Evolutionary conservation across 2,797 vertebrate species (phyloP).

Genomic region (Labeo calbasu): DNA sequence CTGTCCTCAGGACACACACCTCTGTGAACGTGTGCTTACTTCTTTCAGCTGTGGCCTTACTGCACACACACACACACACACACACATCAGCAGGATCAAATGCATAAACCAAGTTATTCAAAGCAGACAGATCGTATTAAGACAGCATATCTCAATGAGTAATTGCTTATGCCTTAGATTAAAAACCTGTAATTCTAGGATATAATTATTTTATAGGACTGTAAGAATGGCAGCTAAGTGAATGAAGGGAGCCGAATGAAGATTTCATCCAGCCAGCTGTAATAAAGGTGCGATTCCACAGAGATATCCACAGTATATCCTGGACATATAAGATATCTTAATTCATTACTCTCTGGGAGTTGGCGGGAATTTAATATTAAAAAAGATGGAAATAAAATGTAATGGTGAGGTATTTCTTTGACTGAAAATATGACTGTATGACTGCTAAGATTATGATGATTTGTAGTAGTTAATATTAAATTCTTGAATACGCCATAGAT

Average conservation of each 20-base stretch:
- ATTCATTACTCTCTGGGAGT: constrained; percentile 50
- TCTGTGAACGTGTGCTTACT: constrained; percentile 67
- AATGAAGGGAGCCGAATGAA: constrained; percentile 69
- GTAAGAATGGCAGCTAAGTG: constrained; percentile 49
- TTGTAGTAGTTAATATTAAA: neutral
- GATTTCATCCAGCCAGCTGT: constrained; percentile 78
- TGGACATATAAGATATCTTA: constrained; percentile 67
- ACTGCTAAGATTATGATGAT: neutral
- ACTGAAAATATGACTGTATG: neutral
- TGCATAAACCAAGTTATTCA: constrained; percentile 20
- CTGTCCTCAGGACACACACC: constrained; percentile 71
- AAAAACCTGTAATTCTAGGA: constrained; percentile 57
- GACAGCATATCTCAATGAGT: constrained; percentile 35
- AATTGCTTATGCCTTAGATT: constrained; percentile 52
- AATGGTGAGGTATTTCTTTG: neutral
- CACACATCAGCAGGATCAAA: constrained; percentile 57
- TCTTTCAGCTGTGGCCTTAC: constrained; percentile 72
- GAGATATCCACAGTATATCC: constrained; percentile 69
- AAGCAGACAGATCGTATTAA: constrained; percentile 29
- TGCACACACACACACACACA: constrained; percentile 28
- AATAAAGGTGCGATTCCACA: constrained; percentile 67
- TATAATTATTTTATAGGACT: constrained; percentile 71
- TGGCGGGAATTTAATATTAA: constrained; percentile 6
- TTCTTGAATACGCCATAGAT: neutral
- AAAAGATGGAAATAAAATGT: constrained; percentile 6